phyloP scores from a whole-genome alignment of 2,113 vertebrate species.

The Lagopus muta region DNA sequence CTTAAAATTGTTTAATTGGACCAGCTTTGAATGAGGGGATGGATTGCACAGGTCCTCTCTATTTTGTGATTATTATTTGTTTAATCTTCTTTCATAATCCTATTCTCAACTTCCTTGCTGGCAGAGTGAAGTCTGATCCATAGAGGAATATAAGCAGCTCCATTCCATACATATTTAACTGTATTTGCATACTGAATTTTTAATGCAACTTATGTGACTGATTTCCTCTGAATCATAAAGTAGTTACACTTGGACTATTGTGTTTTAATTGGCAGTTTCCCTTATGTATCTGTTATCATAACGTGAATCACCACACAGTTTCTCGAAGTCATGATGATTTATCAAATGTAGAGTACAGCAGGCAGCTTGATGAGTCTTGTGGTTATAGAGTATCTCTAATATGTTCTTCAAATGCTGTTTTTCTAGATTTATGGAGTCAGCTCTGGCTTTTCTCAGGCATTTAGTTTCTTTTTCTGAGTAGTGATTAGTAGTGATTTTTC shows the following conservation, averaged over 20 bases:
- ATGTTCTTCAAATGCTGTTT: neutral
- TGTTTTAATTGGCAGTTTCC: slow-evolving; percentile 6
- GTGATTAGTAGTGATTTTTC: slow-evolving; percentile 3
- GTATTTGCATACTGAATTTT: neutral
- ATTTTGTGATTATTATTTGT: neutral
- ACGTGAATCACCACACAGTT: neutral
- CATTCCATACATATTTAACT: neutral
- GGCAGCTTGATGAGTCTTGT: neutral
- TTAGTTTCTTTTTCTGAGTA: slow-evolving; percentile 10
- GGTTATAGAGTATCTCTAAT: neutral
- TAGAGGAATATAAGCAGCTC: neutral
- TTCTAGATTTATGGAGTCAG: neutral
- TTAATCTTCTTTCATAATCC: neutral
- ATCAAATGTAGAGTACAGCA: neutral
- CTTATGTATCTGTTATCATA: neutral
- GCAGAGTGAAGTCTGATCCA: neutral
- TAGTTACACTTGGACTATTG: neutral
- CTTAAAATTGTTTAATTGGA: neutral
- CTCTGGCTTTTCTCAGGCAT: neutral
- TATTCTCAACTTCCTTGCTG: neutral
- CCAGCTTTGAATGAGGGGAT: neutral
- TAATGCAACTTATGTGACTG: neutral
- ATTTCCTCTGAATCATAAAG: slow-evolving; percentile 7
- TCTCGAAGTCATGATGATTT: slow-evolving; percentile 29
- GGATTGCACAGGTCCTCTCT: neutral